phyloP scores from a whole-genome alignment of 1,140 invertebrate species.

The Nautilus pompilius region DNA sequence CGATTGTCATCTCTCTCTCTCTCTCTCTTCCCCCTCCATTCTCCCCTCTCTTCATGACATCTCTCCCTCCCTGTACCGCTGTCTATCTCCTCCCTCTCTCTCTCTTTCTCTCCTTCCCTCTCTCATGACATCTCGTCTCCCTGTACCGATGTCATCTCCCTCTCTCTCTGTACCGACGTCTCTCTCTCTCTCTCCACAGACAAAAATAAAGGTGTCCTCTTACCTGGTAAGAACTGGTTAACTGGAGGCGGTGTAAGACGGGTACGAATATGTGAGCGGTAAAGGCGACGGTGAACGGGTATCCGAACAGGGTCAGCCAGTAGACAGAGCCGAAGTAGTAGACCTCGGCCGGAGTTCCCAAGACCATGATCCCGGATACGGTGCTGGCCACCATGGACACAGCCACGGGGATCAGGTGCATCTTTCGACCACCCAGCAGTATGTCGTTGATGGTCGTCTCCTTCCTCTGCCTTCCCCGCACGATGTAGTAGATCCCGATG shows the following conservation, averaged over 20 bases:
- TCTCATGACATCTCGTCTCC: too few relatives aligned
- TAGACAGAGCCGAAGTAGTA: constrained; percentile 59
- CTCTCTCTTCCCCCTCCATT: too few relatives aligned
- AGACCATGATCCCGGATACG: constrained; percentile 81
- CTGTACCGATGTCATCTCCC: too few relatives aligned
- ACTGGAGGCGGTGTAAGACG: constrained; percentile 45
- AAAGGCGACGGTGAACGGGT: constrained; percentile 34
- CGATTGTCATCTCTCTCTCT: too few relatives aligned
- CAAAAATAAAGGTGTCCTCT: constrained; percentile 40
- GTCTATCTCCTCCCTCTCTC: too few relatives aligned
- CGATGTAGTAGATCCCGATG: constrained; percentile 46
- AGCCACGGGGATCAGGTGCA: constrained; percentile 56
- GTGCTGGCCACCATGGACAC: constrained; percentile 64
- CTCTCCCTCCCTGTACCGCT: too few relatives aligned
- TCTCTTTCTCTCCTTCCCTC: too few relatives aligned
- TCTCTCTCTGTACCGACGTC: too few relatives aligned
- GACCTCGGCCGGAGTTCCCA: constrained; percentile 83
- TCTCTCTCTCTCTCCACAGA: too few relatives aligned
- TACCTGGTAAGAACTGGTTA: constrained; percentile 52
- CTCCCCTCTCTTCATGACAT: too few relatives aligned
- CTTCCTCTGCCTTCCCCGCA: constrained; percentile 64
- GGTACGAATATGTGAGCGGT: constrained; percentile 46
- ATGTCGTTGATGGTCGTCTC: constrained; percentile 70
- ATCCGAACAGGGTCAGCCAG: constrained; percentile 36
- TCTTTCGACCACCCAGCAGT: constrained; percentile 71